Conservation (phyloP, 2,888 invertebrate species). For the Cephalotes varians region DNA sequence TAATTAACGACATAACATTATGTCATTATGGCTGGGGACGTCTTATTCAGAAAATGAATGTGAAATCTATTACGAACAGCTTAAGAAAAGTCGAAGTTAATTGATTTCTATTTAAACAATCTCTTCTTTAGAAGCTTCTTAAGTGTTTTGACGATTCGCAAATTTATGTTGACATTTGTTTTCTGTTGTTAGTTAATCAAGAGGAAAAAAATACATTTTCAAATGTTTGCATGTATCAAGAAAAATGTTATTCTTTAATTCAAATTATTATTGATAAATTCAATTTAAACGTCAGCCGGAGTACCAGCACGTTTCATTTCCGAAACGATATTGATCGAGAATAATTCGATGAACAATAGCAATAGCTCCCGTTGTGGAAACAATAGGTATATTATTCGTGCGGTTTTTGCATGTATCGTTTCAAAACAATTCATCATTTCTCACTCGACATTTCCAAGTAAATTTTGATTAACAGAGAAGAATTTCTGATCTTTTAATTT, state of each 20-base stretch:
- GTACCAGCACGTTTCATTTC: slow-evolving; percentile 12
- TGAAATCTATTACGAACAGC: background rate
- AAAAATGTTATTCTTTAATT: slow-evolving; percentile 20
- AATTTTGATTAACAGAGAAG: background rate
- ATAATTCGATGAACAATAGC: slow-evolving; percentile 12
- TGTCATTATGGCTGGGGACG: background rate
- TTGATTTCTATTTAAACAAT: background rate
- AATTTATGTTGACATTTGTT: slow-evolving; percentile 8
- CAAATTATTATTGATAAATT: slow-evolving; percentile 39
- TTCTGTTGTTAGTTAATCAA: background rate
- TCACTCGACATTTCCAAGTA: background rate
- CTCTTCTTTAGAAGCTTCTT: background rate
- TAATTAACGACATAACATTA: slow-evolving; percentile 54
- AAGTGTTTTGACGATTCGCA: background rate
- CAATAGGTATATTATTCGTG: slow-evolving; percentile 16
- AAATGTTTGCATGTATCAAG: background rate
- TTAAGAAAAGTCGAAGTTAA: background rate
- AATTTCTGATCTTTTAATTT: background rate
- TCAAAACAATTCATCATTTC: background rate
- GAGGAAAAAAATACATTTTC: background rate
- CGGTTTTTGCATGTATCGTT: background rate
- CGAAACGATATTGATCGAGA: slow-evolving; percentile 7
- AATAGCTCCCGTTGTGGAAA: slow-evolving; percentile 3
- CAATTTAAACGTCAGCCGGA: slow-evolving; percentile 39
- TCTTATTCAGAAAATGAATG: background rate